Evolutionary conservation across 1,140 invertebrate genomes (phyloP).

Genomic region (Lucilia sericata): DNA sequence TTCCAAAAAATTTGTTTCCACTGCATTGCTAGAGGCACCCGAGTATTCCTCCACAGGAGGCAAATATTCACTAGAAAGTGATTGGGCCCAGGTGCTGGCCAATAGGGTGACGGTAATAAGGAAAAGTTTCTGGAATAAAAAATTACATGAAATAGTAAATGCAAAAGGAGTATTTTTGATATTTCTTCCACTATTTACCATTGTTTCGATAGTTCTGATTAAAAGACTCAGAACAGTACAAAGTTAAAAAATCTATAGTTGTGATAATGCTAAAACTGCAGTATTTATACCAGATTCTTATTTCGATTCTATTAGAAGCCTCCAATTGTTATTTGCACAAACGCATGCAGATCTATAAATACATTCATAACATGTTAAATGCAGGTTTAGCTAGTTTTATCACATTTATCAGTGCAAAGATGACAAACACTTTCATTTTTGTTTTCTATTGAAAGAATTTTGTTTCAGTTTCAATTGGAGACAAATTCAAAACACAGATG

Average conservation of each 20-base stretch:
- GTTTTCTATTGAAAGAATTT: not conserved
- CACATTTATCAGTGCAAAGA: not conserved
- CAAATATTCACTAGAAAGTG: constrained; percentile 54
- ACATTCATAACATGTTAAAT: not conserved
- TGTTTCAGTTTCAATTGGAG: not conserved
- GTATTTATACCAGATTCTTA: not conserved
- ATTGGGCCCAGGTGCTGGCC: constrained; percentile 53
- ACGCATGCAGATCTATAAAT: not conserved
- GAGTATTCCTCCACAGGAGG: constrained; percentile 55
- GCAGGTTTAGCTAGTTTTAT: constrained; percentile 9
- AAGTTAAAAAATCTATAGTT: not conserved
- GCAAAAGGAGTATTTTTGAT: not conserved
- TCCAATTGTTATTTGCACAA: not conserved
- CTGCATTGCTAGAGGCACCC: constrained; percentile 45
- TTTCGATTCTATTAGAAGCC: not conserved
- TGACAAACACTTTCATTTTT: constrained; percentile 14
- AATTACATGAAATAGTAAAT: not conserved
- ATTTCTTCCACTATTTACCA: not conserved
- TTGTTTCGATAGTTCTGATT: not conserved
- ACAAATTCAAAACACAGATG: not conserved
- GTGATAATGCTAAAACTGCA: not conserved
- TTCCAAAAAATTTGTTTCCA: constrained; percentile 46
- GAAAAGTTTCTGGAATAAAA: constrained; percentile 57
- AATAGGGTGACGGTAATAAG: constrained; percentile 60
- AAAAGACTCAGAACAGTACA: not conserved